phyloP scores from a whole-genome alignment of 2,113 vertebrate species.

The Gymnorhina tibicen region DNA sequence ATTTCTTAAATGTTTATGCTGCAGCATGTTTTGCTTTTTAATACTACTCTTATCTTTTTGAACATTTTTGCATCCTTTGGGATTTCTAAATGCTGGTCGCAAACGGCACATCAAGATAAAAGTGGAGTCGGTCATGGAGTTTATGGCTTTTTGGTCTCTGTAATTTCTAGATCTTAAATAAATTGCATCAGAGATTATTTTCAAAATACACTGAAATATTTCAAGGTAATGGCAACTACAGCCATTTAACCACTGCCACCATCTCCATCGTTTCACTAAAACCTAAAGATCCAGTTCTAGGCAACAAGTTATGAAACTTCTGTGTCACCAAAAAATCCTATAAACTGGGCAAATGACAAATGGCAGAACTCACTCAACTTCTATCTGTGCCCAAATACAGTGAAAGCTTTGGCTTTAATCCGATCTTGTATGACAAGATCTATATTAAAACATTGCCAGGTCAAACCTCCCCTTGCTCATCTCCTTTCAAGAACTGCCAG shows the following conservation, averaged over 20 bases:
- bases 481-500: neutral
- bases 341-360: neutral
- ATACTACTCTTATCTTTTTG: neutral
- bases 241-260: neutral
- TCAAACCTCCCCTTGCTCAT: neutral
- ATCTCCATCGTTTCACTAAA: neutral
- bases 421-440: neutral
- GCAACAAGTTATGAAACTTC: neutral
- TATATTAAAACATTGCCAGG: neutral
- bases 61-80: constrained; percentile 4
- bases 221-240: neutral
- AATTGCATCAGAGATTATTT: neutral
- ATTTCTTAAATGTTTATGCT: neutral
- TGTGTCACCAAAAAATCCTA: neutral
- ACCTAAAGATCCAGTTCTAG: neutral
- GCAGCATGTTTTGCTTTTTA: neutral
- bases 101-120: neutral
- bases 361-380: neutral
- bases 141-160: neutral
- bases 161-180: neutral
- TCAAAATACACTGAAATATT: neutral
- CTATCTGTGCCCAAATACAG: neutral
- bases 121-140: neutral
- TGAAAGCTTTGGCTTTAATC: neutral
- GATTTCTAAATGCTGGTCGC: constrained; percentile 6